phyloP scores from a whole-genome alignment of 2,888 invertebrate genomes.

The Lycia hirtaria region DNA sequence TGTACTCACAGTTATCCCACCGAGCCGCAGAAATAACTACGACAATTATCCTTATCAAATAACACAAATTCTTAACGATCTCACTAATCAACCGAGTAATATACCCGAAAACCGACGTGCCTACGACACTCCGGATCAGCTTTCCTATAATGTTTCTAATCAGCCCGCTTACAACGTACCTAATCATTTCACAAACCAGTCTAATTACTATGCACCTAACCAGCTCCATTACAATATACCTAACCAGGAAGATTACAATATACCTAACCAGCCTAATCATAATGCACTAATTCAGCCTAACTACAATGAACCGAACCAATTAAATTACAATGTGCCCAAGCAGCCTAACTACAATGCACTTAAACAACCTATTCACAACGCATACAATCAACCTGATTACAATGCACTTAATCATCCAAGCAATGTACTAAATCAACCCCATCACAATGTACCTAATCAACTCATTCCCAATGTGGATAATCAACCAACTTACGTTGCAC shows the following conservation, averaged over 20 bases:
- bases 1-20: conserved; percentile 22
- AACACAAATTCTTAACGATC: conserved; percentile 9
- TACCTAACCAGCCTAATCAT: not conserved
- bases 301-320: conserved; percentile 16
- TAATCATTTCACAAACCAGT: conserved; percentile 13
- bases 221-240: not conserved
- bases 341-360: not conserved
- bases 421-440: not conserved
- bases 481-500: conserved; percentile 24
- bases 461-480: not conserved
- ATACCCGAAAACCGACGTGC: conserved; percentile 19
- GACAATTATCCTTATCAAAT: conserved; percentile 15
- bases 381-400: not conserved
- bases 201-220: not conserved
- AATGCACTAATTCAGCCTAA: not conserved
- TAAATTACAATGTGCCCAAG: conserved; percentile 7
- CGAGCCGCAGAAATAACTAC: conserved; percentile 45
- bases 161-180: conserved; percentile 1
- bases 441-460: not conserved
- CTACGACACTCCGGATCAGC: not conserved
- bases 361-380: conserved; percentile 6
- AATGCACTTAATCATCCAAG: not conserved
- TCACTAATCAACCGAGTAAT: conserved; percentile 25
- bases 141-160: not conserved
- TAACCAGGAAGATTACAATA: not conserved